Evolutionary conservation across 2,888 invertebrate species (phyloP).

Genomic region (Cataglyphis livida): DNA sequence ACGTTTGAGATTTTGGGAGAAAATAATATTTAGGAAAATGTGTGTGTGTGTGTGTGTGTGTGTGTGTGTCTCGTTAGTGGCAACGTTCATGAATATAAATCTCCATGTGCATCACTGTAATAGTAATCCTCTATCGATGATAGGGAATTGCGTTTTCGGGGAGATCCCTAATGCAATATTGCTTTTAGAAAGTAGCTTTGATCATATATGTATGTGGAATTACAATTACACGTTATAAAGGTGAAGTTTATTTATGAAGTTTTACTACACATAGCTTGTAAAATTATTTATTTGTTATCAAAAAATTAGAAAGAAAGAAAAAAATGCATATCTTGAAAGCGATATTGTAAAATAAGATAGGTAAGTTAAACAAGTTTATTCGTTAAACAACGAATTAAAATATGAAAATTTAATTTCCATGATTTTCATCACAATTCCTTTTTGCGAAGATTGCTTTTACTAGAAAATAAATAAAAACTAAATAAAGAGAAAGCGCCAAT

Average conservation of each 20-base stretch:
- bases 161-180: background rate
- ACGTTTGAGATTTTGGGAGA: constrained; percentile 53
- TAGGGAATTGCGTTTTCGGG: background rate
- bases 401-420: background rate
- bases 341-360: background rate
- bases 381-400: background rate
- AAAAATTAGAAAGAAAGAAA: background rate
- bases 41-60: constrained; percentile 4
- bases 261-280: background rate
- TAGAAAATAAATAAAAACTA: background rate
- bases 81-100: constrained; percentile 68
- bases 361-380: background rate
- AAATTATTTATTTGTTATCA: background rate
- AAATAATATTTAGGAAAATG: constrained; percentile 67
- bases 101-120: constrained; percentile 40
- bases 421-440: background rate
- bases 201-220: background rate
- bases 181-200: constrained; percentile 6
- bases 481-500: background rate
- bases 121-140: constrained; percentile 34
- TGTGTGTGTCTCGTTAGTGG: constrained; percentile 32
- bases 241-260: background rate
- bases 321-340: background rate
- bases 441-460: background rate
- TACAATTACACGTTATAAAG: background rate